Percentiles rank a stretch among this genome's conserved stretches.
Conservation (phyloP, 2,113 vertebrate genomes). For the Cyrtonyx montezumae region DNA sequence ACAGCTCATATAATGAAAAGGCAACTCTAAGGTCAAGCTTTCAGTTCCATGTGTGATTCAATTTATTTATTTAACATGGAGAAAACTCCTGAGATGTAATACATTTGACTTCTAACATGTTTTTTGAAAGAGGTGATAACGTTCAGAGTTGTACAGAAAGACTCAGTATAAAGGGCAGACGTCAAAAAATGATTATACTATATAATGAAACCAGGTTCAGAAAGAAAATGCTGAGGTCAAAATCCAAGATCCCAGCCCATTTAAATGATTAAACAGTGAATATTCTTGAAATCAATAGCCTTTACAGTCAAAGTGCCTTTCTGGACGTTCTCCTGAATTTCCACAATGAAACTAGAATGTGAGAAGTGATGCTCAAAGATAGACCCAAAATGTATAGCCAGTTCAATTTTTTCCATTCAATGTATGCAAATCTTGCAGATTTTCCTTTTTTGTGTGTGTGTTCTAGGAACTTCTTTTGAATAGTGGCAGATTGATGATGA, state of each 20-base stretch:
- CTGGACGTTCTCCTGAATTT: not conserved
- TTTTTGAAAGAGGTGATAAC: not conserved
- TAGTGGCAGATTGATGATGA: not conserved
- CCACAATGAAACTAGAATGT: not conserved
- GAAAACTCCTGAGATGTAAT: not conserved
- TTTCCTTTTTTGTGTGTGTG: not conserved
- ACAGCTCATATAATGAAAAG: slow-evolving; percentile 1
- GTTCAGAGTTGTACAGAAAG: not conserved
- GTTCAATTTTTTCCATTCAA: not conserved
- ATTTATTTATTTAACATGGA: slow-evolving; percentile 2
- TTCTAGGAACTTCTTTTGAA: not conserved
- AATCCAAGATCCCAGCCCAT: not conserved
- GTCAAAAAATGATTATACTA: not conserved
- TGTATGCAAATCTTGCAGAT: not conserved
- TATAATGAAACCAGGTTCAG: not conserved
- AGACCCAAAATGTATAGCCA: not conserved
- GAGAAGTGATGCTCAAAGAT: not conserved
- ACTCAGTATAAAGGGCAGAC: not conserved
- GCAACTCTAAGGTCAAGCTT: not conserved
- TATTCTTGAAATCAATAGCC: not conserved
- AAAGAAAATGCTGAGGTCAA: not conserved
- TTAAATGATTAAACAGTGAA: not conserved
- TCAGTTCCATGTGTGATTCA: not conserved
- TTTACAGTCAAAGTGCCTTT: not conserved
- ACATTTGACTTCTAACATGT: not conserved